phyloP scores from a whole-genome alignment of 2,797 vertebrate genomes.

The Microtus californicus region DNA sequence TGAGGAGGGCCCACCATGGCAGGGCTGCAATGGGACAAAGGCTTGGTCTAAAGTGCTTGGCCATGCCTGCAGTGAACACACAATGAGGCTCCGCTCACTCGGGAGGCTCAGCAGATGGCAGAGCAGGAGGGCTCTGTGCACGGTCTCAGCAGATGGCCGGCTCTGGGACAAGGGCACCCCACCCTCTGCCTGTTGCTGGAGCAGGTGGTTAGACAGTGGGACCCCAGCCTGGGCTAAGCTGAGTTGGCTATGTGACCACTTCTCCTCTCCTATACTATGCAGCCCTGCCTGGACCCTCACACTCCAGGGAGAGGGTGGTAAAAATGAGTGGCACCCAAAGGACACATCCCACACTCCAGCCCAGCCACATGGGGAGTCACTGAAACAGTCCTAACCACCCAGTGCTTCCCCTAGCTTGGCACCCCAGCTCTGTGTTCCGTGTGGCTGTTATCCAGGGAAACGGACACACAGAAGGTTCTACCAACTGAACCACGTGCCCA shows the following conservation, averaged over 20 bases:
- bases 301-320: background rate
- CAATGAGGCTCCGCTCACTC: rapidly evolving
- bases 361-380: background rate
- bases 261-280: rapidly evolving
- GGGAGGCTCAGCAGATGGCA: conserved; percentile 24
- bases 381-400: background rate
- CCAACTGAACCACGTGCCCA: background rate
- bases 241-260: rapidly evolving
- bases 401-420: background rate
- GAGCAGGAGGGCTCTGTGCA: background rate
- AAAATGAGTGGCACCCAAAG: background rate
- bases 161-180: background rate
- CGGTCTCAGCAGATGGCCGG: conserved; percentile 28
- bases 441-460: too few species aligned
- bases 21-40: background rate
- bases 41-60: background rate
- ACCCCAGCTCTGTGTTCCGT: rapidly evolving
- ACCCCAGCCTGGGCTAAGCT: background rate
- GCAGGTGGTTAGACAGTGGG: background rate
- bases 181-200: background rate
- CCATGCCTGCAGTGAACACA: background rate
- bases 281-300: background rate
- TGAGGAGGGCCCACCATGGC: rapidly evolving
- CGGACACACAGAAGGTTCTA: too few species aligned
- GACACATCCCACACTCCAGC: rapidly evolving